Evolutionary conservation across 2,888 invertebrate genomes (phyloP).

Genomic region (Harmothoe impar): DNA sequence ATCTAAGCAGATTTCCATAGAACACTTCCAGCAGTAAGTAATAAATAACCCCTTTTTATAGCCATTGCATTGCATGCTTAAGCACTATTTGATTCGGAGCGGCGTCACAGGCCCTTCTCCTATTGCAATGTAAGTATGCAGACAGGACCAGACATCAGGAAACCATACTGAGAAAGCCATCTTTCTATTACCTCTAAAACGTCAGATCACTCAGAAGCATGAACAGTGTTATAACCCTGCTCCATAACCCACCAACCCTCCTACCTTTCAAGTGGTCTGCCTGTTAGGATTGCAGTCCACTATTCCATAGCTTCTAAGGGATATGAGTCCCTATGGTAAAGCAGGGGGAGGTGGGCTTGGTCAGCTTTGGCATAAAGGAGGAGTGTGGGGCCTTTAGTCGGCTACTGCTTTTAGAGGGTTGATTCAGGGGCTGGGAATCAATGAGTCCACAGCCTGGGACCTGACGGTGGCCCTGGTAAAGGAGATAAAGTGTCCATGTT

Average conservation of each 20-base stretch:
- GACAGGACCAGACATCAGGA: too few species aligned
- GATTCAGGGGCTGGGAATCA: neutral
- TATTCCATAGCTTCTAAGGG: neutral
- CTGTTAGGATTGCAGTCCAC: neutral
- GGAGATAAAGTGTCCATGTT: slow-evolving; percentile 11
- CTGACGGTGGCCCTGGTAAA: neutral
- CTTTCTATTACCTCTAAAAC: too few species aligned
- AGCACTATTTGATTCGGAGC: too few species aligned
- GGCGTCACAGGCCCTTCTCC: too few species aligned
- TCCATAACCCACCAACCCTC: neutral
- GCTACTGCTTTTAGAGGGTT: slow-evolving; percentile 4
- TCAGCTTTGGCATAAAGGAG: neutral
- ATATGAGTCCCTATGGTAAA: neutral
- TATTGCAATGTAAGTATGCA: too few species aligned
- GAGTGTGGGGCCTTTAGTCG: neutral
- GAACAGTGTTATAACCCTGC: neutral
- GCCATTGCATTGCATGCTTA: too few species aligned
- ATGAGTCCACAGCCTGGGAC: neutral
- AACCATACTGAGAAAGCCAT: too few species aligned
- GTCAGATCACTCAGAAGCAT: too few species aligned
- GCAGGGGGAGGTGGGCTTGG: neutral
- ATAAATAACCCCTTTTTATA: too few species aligned
- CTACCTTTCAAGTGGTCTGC: neutral
- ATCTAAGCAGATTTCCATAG: too few species aligned
- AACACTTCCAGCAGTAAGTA: too few species aligned